Conservation (phyloP, 2,797 vertebrate genomes). For the Ceryle rudis region DNA sequence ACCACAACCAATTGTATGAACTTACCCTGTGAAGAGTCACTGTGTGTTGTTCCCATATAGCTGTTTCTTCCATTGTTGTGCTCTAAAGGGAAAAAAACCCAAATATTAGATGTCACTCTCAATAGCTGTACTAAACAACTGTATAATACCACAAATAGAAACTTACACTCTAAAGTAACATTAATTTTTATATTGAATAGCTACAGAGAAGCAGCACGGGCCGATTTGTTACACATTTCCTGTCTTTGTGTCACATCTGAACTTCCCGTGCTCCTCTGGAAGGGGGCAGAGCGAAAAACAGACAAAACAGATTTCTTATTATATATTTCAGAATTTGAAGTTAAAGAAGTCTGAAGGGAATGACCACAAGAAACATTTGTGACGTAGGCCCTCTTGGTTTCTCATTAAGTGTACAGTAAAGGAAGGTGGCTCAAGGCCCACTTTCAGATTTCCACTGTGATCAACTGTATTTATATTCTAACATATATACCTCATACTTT, state of each 20-base stretch:
- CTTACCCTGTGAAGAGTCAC: slow-evolving; percentile 98
- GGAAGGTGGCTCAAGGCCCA: neutral
- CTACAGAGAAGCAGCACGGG: neutral
- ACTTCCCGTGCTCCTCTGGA: slow-evolving; percentile 50
- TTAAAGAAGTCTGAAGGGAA: neutral
- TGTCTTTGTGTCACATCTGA: slow-evolving; percentile 32
- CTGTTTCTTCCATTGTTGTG: slow-evolving; percentile 98
- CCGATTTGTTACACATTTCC: slow-evolving; percentile 27
- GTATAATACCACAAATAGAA: neutral
- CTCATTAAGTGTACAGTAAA: neutral
- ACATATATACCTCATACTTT: neutral
- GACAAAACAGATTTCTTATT: neutral
- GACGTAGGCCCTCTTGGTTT: neutral
- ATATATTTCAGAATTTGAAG: neutral
- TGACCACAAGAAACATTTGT: neutral
- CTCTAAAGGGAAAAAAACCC: slow-evolving; percentile 80
- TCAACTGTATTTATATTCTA: neutral
- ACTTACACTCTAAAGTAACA: neutral
- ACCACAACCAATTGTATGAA: slow-evolving; percentile 62
- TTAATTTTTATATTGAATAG: neutral
- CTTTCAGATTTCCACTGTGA: neutral
- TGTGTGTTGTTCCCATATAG: slow-evolving; percentile 99
- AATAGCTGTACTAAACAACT: neutral
- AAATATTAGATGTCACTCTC: neutral
- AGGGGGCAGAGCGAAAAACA: neutral